Conservation (phyloP, 2,888 invertebrate species). For the Tachina fera region DNA sequence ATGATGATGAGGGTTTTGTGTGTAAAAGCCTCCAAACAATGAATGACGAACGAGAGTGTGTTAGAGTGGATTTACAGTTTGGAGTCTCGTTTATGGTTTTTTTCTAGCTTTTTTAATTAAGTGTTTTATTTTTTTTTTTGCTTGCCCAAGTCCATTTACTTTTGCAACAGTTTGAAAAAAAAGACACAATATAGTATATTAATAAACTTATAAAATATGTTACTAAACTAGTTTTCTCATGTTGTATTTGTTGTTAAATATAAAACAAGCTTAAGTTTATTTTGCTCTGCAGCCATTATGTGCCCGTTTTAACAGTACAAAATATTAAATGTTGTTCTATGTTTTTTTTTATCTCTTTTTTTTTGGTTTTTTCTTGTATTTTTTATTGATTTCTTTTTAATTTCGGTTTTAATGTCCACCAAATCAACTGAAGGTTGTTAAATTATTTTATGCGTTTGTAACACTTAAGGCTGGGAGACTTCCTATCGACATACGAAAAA, state of each 20-base stretch:
- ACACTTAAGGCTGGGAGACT: neutral
- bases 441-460: neutral
- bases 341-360: neutral
- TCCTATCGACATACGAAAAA: neutral
- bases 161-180: neutral
- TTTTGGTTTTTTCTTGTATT: constrained; percentile 16
- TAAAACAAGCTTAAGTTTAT: constrained; percentile 40
- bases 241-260: constrained; percentile 48
- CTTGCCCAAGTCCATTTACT: neutral
- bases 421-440: neutral
- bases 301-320: neutral
- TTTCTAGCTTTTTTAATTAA: neutral
- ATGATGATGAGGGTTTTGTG: constrained; percentile 8
- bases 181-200: neutral
- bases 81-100: neutral
- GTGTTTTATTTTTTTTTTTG: constrained; percentile 9
- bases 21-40: constrained; percentile 20
- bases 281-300: constrained; percentile 11
- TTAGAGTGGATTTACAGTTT: constrained; percentile 6
- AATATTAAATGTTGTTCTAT: constrained; percentile 18
- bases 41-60: neutral
- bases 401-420: neutral
- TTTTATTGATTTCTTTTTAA: constrained; percentile 27
- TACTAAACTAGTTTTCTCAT: constrained; percentile 53
- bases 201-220: constrained; percentile 52